phyloP scores from a whole-genome alignment of 2,888 invertebrate genomes.

The Drosophila melanosoma region DNA sequence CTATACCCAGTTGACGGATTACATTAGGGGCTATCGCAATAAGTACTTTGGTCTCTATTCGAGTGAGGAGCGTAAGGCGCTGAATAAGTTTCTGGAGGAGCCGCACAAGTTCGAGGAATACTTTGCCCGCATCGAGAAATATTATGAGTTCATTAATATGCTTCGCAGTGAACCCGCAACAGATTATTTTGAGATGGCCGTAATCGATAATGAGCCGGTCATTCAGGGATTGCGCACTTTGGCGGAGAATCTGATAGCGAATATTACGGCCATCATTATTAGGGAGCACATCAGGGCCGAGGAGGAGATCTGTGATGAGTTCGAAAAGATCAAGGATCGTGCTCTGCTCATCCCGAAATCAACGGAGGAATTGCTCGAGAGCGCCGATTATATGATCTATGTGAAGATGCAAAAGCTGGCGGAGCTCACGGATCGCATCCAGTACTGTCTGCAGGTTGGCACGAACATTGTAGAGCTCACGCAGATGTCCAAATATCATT shows the following conservation, averaged over 20 bases:
- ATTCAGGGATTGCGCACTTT: conserved; percentile 87
- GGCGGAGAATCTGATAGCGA: conserved; percentile 87
- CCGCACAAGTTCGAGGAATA: conserved; percentile 87
- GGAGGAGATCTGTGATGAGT: conserved; percentile 89
- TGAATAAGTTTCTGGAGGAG: conserved; percentile 86
- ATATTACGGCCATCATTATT: conserved; percentile 88
- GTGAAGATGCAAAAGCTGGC: conserved; percentile 91
- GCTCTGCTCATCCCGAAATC: conserved; percentile 91
- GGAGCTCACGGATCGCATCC: conserved; percentile 89
- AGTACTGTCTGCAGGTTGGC: conserved; percentile 87
- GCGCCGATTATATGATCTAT: conserved; percentile 92
- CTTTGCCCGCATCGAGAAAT: conserved; percentile 87
- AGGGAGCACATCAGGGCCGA: conserved; percentile 88
- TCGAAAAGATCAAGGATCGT: conserved; percentile 89
- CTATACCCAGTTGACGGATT: conserved; percentile 87
- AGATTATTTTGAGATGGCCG: conserved; percentile 89
- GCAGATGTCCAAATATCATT: conserved; percentile 90
- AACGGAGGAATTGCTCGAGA: conserved; percentile 92
- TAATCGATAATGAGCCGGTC: conserved; percentile 88
- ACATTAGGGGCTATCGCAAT: conserved; percentile 86
- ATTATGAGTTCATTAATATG: conserved; percentile 87
- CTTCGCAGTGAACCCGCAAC: conserved; percentile 88
- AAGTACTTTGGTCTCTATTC: conserved; percentile 87
- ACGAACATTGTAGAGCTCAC: conserved; percentile 91
- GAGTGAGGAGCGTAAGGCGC: conserved; percentile 85